phyloP scores from a whole-genome alignment of 2,113 vertebrate species.

The Sprattus sprattus region DNA sequence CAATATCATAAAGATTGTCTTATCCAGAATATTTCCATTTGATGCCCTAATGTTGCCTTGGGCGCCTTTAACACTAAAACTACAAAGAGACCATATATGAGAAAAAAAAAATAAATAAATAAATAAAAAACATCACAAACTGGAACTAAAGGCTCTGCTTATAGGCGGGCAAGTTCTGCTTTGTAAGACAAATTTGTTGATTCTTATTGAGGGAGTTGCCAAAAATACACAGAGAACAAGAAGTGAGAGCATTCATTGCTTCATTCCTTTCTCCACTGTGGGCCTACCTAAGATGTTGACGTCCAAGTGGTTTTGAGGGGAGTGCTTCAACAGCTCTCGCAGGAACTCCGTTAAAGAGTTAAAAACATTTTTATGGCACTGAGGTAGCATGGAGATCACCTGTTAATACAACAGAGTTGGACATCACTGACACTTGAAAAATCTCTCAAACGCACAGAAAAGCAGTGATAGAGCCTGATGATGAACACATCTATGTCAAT shows the following conservation, averaged over 20 bases:
- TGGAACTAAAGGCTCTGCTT: neutral
- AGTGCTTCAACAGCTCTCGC: constrained; percentile 84
- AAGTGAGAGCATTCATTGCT: constrained; percentile 30
- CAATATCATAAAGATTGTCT: too few relatives aligned
- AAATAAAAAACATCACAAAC: neutral
- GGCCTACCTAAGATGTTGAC: constrained; percentile 84
- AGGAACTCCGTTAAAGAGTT: constrained; percentile 89
- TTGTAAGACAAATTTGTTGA: neutral
- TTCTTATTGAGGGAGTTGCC: neutral
- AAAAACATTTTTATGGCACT: constrained; percentile 89
- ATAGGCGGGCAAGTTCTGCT: neutral
- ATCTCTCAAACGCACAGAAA: neutral
- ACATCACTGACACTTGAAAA: neutral
- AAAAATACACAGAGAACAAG: constrained; percentile 35
- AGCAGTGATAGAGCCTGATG: too few relatives aligned
- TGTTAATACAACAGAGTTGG: constrained; percentile 54
- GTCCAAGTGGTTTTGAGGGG: constrained; percentile 85
- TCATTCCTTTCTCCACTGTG: neutral
- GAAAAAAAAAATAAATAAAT: constrained; percentile 17
- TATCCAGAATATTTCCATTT: too few relatives aligned
- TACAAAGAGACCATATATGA: neutral
- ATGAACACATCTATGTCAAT: too few relatives aligned
- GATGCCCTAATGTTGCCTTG: too few relatives aligned
- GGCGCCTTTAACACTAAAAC: too few relatives aligned
- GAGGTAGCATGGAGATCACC: constrained; percentile 82